Conservation (phyloP, 2,888 invertebrate genomes). For the Tubiluchus corallicola region DNA sequence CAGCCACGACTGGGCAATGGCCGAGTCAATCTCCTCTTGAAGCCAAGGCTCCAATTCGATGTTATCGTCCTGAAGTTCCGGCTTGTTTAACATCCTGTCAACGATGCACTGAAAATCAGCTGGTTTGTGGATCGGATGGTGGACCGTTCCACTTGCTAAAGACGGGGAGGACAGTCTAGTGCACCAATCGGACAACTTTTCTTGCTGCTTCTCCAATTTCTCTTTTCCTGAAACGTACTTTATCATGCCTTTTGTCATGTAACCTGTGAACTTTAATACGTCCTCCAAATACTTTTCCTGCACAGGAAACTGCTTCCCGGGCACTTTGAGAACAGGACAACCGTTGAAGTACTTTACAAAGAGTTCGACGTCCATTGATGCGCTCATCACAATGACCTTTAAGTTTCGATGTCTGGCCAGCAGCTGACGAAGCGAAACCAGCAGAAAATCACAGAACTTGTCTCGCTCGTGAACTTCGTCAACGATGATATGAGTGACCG, state of each 20-base stretch:
- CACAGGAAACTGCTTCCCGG: constrained; percentile 54
- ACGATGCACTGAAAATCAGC: no score
- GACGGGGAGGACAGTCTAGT: no score
- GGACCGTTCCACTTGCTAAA: no score
- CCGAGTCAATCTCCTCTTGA: constrained; percentile 45
- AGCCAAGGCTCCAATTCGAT: constrained; percentile 35
- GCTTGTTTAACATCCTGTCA: no score
- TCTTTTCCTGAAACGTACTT: constrained; percentile 20
- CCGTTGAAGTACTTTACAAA: constrained; percentile 65
- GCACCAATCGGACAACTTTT: constrained; percentile 24
- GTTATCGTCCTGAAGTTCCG: constrained; percentile 31
- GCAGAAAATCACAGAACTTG: constrained; percentile 72
- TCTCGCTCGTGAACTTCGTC: constrained; percentile 94
- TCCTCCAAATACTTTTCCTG: constrained; percentile 61
- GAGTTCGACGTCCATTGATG: constrained; percentile 63
- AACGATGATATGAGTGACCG: constrained; percentile 51
- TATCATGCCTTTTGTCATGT: constrained; percentile 27
- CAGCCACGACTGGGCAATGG: constrained; percentile 42
- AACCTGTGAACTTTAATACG: constrained; percentile 38
- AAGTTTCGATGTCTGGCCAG: constrained; percentile 48
- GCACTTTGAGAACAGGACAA: constrained; percentile 56
- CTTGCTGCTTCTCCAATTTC: constrained; percentile 16
- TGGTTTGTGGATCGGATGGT: no score
- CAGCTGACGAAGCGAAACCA: constrained; percentile 61
- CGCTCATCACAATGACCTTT: constrained; percentile 79